Evolutionary conservation across 2,888 invertebrate genomes (phyloP).

Genomic region (Lycaena phlaeas): DNA sequence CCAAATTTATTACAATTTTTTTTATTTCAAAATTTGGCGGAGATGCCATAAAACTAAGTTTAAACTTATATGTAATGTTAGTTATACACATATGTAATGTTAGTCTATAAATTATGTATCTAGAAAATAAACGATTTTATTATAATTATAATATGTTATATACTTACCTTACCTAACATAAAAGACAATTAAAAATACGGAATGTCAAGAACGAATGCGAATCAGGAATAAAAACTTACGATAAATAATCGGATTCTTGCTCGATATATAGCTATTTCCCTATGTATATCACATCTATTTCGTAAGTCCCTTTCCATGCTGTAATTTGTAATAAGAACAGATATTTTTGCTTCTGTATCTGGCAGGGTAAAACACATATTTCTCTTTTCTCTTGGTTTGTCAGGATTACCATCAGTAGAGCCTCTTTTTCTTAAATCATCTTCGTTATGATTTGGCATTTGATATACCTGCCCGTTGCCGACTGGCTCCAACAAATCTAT

Average conservation of each 20-base stretch:
- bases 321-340: slow-evolving; percentile 6
- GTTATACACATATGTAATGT: too few species aligned
- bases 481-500: slow-evolving; percentile 13
- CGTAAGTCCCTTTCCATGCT: slow-evolving; percentile 5
- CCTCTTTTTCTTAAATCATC: background rate
- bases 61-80: too few species aligned
- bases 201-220: too few species aligned
- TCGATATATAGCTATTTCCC: slow-evolving; percentile 19
- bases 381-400: slow-evolving; percentile 18
- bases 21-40: too few species aligned
- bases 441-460: background rate
- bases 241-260: slow-evolving; percentile 26
- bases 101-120: too few species aligned
- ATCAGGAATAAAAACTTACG: slow-evolving; percentile 14
- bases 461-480: background rate
- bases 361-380: slow-evolving; percentile 13
- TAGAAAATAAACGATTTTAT: too few species aligned
- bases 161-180: too few species aligned
- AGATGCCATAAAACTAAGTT: too few species aligned
- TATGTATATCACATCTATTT: slow-evolving; percentile 23
- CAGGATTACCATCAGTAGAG: slow-evolving; percentile 21
- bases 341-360: slow-evolving; percentile 5
- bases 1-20: too few species aligned
- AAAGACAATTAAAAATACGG: too few species aligned
- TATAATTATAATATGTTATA: too few species aligned